These are phyloP conservation scores for Nasonia oneida DNA, from an alignment of 2,888 invertebrate genomes.

Conservation along the genomic window DNA sequence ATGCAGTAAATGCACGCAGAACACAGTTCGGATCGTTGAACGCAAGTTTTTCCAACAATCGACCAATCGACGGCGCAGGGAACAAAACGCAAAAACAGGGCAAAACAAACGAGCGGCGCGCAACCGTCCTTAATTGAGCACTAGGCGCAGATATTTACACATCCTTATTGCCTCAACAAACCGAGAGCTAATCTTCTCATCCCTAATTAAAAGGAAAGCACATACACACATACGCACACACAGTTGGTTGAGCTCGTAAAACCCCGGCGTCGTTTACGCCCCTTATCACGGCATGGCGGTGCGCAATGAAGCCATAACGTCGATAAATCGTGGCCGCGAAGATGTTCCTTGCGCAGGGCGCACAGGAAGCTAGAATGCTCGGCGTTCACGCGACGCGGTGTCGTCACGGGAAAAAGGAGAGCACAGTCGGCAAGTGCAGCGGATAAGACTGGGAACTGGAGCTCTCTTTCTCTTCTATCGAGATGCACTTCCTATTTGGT, in stretches of 20 bases:
- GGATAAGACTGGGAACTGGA: slow-evolving; percentile 24
- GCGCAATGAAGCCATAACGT: slow-evolving; percentile 38
- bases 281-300: background rate
- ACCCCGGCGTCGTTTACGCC: background rate
- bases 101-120: background rate
- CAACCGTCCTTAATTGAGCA: background rate
- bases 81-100: background rate
- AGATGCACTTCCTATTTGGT: background rate
- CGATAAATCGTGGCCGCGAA: slow-evolving; percentile 4
- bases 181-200: background rate
- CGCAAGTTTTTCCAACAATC: background rate
- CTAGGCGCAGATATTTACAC: background rate
- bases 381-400: background rate
- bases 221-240: no score
- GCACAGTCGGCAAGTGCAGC: background rate
- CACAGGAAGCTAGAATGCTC: background rate
- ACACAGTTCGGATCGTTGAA: background rate
- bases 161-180: background rate
- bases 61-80: background rate
- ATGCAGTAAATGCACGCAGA: background rate
- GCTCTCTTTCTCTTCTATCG: background rate
- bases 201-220: slow-evolving; percentile 28
- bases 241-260: background rate
- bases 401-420: background rate
- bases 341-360: background rate